phyloP scores from a whole-genome alignment of 2,797 vertebrate genomes.

The Holocentrus rufus region DNA sequence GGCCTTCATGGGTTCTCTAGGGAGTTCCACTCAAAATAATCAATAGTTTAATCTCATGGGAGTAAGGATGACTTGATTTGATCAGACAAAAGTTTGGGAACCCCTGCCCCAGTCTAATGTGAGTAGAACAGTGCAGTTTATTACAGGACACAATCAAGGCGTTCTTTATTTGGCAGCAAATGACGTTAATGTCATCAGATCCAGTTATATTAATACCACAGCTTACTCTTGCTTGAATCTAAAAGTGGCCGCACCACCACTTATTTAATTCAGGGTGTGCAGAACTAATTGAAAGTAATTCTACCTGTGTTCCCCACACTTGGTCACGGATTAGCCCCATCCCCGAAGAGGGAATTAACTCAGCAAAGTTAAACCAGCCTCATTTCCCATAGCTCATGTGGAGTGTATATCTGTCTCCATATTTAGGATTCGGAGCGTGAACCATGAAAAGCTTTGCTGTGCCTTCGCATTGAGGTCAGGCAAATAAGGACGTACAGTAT shows the following conservation, averaged over 20 bases:
- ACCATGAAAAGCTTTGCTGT: constrained; percentile 23
- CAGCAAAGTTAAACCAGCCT: constrained; percentile 5
- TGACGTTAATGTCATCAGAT: no score
- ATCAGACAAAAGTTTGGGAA: not conserved
- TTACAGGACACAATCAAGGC: no score
- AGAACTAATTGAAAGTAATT: constrained; percentile 1
- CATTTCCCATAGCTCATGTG: constrained; percentile 3
- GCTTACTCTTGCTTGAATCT: no score
- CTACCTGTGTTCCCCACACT: not conserved
- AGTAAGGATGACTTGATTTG: no score
- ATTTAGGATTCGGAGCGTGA: constrained; percentile 30
- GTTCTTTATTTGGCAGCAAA: no score
- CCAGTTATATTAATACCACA: no score
- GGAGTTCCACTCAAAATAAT: no score
- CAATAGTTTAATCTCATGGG: no score
- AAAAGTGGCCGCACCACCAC: no score
- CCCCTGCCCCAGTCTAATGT: not conserved
- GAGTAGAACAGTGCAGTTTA: no score
- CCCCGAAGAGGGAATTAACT: constrained; percentile 12
- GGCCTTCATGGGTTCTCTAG: no score
- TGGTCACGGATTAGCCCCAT: not conserved
- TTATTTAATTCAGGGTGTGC: not conserved
- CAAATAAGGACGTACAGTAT: constrained; percentile 36
- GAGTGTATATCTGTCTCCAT: constrained; percentile 17
- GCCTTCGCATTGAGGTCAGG: constrained; percentile 44